Base-by-base conservation (phyloP, 2,888 invertebrate genomes). In the Saturnia pavonia region DNA sequence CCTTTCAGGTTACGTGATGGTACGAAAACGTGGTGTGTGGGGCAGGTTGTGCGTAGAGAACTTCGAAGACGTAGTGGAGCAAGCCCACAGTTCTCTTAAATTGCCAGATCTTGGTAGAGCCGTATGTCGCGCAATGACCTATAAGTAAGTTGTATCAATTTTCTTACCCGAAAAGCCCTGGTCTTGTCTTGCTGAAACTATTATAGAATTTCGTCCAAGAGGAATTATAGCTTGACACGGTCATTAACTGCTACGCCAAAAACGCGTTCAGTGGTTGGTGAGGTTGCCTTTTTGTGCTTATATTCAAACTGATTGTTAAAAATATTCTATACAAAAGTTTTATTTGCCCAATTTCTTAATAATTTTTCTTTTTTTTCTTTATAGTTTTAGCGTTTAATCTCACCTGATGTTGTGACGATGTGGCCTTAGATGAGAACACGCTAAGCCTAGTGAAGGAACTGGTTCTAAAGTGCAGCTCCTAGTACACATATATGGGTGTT, bases 71-170 rank as follows among this genome's bases (percentile, higher is more conserved):
- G 94, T 96, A 0, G 92, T 95, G 3, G 88, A 94, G 51, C 91
- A 94, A 73, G 95, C 95, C 1, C 94, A 95, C 69, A 94, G 95
- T 68, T 91, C 95, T 4, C 95, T 96, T 89, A 95, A 95, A 78
- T 91, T 97, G 45, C 94, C 95, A 27, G 96, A 97, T 82, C 92
- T 97, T 54, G 97, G 97, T 8, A 94, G 95, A 82, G 96, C 97
- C 0, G 96, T 97, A 4, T 97, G 97, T 88, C 95, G 95, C 81
- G 95, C 96, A 2, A 95, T 97, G 91, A 97, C 97, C 19, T 97
- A 96, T 86, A 95, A 95, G 97, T 97, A 88, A 94, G 95, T 88
- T 19, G 22, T 43, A 14, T 14, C 25, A 12, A 27, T 57, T 25
- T 54, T 14, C 7, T 57, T 57, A 57, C 25, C 11, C 25, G 25